Conservation (phyloP, 1,140 invertebrate genomes). For the Neelides sp. region DNA sequence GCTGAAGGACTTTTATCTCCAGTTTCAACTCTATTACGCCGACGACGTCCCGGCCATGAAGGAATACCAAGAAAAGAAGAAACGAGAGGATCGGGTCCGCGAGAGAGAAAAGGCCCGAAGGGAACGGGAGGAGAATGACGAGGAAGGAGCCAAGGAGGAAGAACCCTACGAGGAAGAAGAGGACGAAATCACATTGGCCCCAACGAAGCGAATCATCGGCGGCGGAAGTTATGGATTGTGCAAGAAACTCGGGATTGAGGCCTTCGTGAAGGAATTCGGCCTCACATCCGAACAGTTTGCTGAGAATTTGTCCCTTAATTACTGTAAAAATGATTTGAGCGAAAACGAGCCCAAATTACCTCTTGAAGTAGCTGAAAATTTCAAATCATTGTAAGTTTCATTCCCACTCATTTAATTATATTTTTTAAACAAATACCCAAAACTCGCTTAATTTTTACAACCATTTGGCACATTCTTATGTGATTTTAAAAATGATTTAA, state of each 20-base stretch:
- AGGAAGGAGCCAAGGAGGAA: conserved; percentile 38
- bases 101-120: conserved; percentile 45
- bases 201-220: conserved; percentile 69
- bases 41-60: conserved; percentile 76
- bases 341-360: conserved; percentile 77
- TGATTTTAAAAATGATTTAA: too few relatives aligned
- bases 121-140: conserved; percentile 46
- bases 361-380: conserved; percentile 63
- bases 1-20: conserved; percentile 79
- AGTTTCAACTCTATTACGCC: conserved; percentile 86
- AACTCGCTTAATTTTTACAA: too few relatives aligned
- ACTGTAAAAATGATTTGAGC: too few relatives aligned
- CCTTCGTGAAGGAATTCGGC: conserved; percentile 82
- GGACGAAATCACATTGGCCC: conserved; percentile 40
- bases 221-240: conserved; percentile 79
- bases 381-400: conserved; percentile 41
- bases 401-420: too few relatives aligned
- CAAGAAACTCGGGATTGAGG: conserved; percentile 65
- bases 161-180: conserved; percentile 38
- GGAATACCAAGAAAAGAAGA: conserved; percentile 48
- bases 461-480: too few relatives aligned
- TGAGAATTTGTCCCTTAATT: conserved; percentile 89
- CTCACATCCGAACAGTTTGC: conserved; percentile 91
- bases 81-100: conserved; percentile 37
- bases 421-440: too few relatives aligned